Conservation (phyloP, 2,888 invertebrate genomes). For the Ophion ellenae region DNA sequence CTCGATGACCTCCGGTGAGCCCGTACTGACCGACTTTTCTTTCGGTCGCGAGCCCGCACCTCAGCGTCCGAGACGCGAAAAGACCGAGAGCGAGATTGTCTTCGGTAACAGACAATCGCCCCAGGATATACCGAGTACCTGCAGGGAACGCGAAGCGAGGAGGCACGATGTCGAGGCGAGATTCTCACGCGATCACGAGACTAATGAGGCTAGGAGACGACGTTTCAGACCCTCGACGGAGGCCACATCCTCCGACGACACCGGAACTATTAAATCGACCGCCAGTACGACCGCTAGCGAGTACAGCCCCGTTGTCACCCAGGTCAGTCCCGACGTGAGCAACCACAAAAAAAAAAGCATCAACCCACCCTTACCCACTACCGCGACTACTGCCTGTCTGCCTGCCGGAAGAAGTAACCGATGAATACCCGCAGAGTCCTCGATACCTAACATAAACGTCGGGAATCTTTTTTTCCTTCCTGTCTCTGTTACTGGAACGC, state of each 20-base stretch:
- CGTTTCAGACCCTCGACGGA: slow-evolving; percentile 83
- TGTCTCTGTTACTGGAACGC: background rate
- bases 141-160: slow-evolving; percentile 81
- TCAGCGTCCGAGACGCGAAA: slow-evolving; percentile 90
- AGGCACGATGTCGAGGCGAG: slow-evolving; percentile 83
- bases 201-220: slow-evolving; percentile 81
- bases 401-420: slow-evolving; percentile 62
- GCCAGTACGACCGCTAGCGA: slow-evolving; percentile 82
- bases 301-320: slow-evolving; percentile 81
- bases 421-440: slow-evolving; percentile 35
- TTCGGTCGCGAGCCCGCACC: slow-evolving; percentile 84
- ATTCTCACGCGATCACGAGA: slow-evolving; percentile 73
- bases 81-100: slow-evolving; percentile 95
- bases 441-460: slow-evolving; percentile 3
- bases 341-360: slow-evolving; percentile 36
- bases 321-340: slow-evolving; percentile 79
- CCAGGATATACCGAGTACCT: slow-evolving; percentile 77
- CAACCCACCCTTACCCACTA: slow-evolving; percentile 36
- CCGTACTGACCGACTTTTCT: slow-evolving; percentile 89
- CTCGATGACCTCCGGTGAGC: slow-evolving; percentile 86
- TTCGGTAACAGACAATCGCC: slow-evolving; percentile 86
- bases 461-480: background rate
- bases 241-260: slow-evolving; percentile 74
- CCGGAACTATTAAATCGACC: slow-evolving; percentile 81
- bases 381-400: slow-evolving; percentile 68